Evolutionary conservation across 2,113 vertebrate genomes (phyloP).

Genomic region (Cranoglanis bouderius): DNA sequence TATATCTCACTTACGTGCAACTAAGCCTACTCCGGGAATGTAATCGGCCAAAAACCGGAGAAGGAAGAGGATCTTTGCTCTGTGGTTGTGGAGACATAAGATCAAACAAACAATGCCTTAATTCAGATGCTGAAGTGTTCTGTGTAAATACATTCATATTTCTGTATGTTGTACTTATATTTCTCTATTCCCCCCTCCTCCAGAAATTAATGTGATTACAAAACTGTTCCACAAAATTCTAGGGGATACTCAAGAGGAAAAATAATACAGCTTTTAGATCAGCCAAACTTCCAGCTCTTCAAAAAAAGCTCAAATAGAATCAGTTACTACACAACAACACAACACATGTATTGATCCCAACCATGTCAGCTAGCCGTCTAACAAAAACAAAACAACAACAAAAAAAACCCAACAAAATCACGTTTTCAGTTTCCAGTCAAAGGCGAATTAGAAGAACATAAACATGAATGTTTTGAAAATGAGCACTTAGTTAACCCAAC

Average conservation of each 20-base stretch:
- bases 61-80: constrained; percentile 88
- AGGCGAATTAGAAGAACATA: neutral
- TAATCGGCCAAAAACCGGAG: constrained; percentile 86
- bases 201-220: neutral
- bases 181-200: neutral
- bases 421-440: neutral
- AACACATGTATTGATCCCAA: neutral
- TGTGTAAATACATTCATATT: neutral
- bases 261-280: neutral
- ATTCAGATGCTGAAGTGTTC: neutral
- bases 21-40: constrained; percentile 84
- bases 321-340: neutral
- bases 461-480: neutral
- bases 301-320: neutral
- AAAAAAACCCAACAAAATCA: too few relatives aligned
- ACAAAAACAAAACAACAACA: too few relatives aligned
- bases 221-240: neutral
- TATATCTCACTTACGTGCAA: constrained; percentile 82
- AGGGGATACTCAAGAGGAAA: neutral
- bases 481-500: neutral
- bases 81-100: constrained; percentile 56
- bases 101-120: neutral
- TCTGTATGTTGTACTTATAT: neutral
- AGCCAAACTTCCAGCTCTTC: neutral
- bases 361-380: neutral